phyloP scores from a whole-genome alignment of 1,140 invertebrate species.

The Drosophila triauraria region DNA sequence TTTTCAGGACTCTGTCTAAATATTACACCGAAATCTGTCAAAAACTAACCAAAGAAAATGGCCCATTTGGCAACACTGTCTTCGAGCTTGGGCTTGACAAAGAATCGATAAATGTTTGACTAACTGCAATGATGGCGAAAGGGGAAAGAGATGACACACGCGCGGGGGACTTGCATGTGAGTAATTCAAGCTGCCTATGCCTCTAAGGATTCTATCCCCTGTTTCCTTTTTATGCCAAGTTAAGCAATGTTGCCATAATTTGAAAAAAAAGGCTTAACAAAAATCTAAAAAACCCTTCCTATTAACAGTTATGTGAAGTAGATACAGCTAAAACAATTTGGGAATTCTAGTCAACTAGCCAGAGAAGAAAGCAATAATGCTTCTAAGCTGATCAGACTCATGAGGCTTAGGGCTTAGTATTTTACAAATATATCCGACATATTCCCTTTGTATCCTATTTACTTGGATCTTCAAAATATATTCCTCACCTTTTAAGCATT shows the following conservation, averaged over 20 bases:
- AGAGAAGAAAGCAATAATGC: too few relatives aligned
- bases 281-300: background rate
- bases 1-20: background rate
- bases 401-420: too few relatives aligned
- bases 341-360: too few relatives aligned
- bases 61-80: background rate
- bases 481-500: background rate
- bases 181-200: background rate
- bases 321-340: background rate
- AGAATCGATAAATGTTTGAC: conserved; percentile 36
- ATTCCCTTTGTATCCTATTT: background rate
- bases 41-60: background rate
- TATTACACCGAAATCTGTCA: background rate
- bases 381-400: too few relatives aligned
- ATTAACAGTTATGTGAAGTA: background rate
- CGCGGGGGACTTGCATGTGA: conserved; percentile 8
- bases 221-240: background rate
- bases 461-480: background rate
- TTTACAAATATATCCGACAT: too few relatives aligned
- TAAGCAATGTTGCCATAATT: background rate
- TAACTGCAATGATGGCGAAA: background rate
- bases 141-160: conserved; percentile 1
- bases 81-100: background rate
- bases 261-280: background rate
- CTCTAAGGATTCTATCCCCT: conserved; percentile 6